Evolutionary conservation across 2,113 vertebrate species (phyloP), one percentile per base, ranked within the genome.

Genomic region (cat (Felis catus)): DNA sequence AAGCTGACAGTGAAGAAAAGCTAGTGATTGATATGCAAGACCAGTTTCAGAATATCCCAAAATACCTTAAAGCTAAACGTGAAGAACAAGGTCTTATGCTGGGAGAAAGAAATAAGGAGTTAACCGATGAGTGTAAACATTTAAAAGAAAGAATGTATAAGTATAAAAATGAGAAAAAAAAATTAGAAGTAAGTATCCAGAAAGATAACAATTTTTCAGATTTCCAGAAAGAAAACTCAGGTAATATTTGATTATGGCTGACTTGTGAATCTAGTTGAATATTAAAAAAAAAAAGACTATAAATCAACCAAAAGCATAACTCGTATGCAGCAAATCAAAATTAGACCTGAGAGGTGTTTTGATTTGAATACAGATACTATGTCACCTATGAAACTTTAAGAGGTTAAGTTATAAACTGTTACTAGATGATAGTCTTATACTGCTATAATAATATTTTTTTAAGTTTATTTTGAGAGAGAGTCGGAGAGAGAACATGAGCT

Each of bases 91-190:
- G 99, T 48, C 98, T 98, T 51, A 94, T 99, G 25, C 95, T 99
- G 11, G 99, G 99, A 97, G 99, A 99, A 79, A 99, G 99, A 97
- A 99, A 99, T 95, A 99, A 99, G 71, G 99, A 99, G 94, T 98
- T 99, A 70, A 98, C 98, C 39, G 92, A 84, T 29, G 99, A 99
- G 36, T 99, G 99, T n/a, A 97, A 97, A 21, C 99, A 99, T 94
- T 99, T 99, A 71, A 98, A 98, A 93, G 99, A 99, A 48, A 99
- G 99, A 97, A 92, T 99, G 92, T 98, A 98, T 98, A 99, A 99
- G 94, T 36, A 36, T 19, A 99, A 99, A 98, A 99, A 99, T 78
- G 99, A 99, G 92, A 99, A 99, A 98, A 98, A 91, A 23, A 99
- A 99, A 90, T 98, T 99, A 99, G 99, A 99, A 99, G 99, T 99